A percentile compares a stretch with the other conserved stretches of the same genome.
Conservation (phyloP, 2,797 vertebrate genomes). For the Phalanger gymnotis region DNA sequence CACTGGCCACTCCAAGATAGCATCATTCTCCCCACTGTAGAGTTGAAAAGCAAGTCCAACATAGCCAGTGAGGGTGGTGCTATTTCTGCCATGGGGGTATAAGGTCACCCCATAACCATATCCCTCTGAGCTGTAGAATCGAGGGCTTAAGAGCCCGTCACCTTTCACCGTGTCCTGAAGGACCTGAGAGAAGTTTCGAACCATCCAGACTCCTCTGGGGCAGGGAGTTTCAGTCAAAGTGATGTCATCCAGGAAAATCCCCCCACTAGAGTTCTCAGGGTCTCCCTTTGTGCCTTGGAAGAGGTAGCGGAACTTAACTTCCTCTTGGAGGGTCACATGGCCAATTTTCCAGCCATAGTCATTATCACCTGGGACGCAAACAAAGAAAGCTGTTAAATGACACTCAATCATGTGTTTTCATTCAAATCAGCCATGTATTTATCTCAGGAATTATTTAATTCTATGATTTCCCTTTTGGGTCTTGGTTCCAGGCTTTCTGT, state of each 20-base stretch:
- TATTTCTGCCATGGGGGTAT: slow-evolving; percentile 63
- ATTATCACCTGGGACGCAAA: slow-evolving; percentile 82
- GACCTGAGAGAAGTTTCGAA: slow-evolving; percentile 88
- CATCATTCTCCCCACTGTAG: slow-evolving; percentile 91
- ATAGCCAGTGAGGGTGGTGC: slow-evolving; percentile 77
- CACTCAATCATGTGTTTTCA: background rate
- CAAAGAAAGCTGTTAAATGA: slow-evolving; percentile 35
- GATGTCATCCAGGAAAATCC: slow-evolving; percentile 91
- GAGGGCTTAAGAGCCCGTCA: slow-evolving; percentile 84
- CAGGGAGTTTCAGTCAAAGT: slow-evolving; percentile 90
- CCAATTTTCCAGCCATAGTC: slow-evolving; percentile 92
- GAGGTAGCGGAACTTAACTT: slow-evolving; percentile 92
- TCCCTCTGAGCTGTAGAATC: slow-evolving; percentile 93
- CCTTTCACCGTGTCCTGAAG: slow-evolving; percentile 72
- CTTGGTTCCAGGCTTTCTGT: background rate
- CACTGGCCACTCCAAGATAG: slow-evolving; percentile 92
- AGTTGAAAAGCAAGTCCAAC: slow-evolving; percentile 88
- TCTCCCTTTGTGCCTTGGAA: slow-evolving; percentile 90
- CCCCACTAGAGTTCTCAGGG: slow-evolving; percentile 83
- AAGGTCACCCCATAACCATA: slow-evolving; percentile 89
- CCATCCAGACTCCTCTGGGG: slow-evolving; percentile 89
- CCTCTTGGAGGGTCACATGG: slow-evolving; percentile 88
- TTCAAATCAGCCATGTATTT: background rate
- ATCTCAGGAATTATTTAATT: slow-evolving; percentile 34
- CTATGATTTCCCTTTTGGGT: background rate